A percentile compares a stretch with the other conserved stretches of the same genome.
phyloP scores from a whole-genome alignment of 2,888 invertebrate genomes.

The Eudemis profundana region DNA sequence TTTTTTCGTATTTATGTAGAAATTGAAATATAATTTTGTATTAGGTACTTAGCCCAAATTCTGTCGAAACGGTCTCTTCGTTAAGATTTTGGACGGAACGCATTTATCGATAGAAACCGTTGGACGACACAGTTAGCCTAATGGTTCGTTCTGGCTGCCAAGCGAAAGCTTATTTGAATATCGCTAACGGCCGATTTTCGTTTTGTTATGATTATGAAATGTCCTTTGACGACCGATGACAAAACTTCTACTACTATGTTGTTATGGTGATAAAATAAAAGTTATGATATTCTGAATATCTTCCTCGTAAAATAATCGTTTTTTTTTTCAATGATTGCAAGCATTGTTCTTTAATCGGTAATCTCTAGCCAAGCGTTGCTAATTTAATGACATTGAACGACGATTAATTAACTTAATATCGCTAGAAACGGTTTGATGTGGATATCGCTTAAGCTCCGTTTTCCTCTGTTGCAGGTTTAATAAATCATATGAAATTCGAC shows the following conservation, averaged over 20 bases:
- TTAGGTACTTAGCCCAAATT: constrained; percentile 5
- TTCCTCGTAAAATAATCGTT: background rate
- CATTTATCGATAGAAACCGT: constrained; percentile 42
- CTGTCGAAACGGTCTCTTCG: constrained; percentile 3
- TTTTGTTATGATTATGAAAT: constrained; percentile 12
- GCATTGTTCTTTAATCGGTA: constrained; percentile 12
- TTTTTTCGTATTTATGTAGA: background rate
- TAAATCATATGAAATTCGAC: constrained; percentile 90
- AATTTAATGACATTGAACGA: constrained; percentile 24
- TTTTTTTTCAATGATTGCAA: constrained; percentile 11
- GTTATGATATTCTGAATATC: background rate
- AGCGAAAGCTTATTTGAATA: constrained; percentile 45
- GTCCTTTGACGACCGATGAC: constrained; percentile 20
- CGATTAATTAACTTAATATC: background rate
- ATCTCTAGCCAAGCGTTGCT: constrained; percentile 6
- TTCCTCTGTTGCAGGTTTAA: constrained; percentile 83
- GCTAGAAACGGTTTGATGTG: constrained; percentile 11
- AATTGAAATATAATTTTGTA: background rate
- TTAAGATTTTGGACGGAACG: constrained; percentile 28
- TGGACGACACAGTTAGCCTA: constrained; percentile 40
- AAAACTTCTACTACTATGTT: background rate
- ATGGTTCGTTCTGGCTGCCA: constrained; percentile 36
- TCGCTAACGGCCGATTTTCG: constrained; percentile 31
- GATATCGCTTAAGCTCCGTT: background rate
- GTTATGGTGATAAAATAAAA: background rate